phyloP scores from a whole-genome alignment of 2,797 vertebrate species.

The Fringilla coelebs region DNA sequence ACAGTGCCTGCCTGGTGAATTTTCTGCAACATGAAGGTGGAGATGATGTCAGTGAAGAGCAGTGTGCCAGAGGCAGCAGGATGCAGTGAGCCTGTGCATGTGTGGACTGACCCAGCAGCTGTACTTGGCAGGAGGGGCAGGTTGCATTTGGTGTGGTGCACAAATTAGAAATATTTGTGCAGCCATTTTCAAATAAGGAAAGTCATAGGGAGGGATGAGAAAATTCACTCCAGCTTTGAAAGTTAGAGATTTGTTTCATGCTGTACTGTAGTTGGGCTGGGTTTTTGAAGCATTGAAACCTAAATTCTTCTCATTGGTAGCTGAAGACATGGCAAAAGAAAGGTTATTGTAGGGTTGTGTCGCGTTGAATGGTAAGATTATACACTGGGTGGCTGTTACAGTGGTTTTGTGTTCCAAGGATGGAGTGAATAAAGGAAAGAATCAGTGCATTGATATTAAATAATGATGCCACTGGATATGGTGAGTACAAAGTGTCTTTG shows the following conservation, averaged over 20 bases:
- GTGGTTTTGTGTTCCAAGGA: conserved; percentile 28
- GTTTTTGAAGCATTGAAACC: background rate
- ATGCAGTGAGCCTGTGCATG: background rate
- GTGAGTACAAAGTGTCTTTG: conserved; percentile 34
- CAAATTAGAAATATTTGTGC: background rate
- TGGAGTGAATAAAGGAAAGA: conserved; percentile 42
- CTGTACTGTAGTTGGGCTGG: background rate
- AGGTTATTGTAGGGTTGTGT: conserved; percentile 13
- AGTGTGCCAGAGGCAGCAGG: background rate
- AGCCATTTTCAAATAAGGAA: background rate
- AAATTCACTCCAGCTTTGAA: background rate
- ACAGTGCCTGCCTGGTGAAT: background rate
- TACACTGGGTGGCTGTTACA: conserved; percentile 18
- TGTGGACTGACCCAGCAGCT: background rate
- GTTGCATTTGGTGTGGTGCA: background rate
- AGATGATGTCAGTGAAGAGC: conserved; percentile 2
- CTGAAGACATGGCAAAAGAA: conserved; percentile 6
- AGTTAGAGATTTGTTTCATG: background rate
- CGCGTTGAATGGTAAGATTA: background rate
- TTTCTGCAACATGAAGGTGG: background rate
- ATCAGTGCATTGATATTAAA: conserved; percentile 41
- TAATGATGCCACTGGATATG: conserved; percentile 36
- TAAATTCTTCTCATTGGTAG: background rate
- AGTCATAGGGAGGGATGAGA: background rate
- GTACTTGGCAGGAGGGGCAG: background rate